Base-by-base conservation (phyloP, 2,797 vertebrate genomes). In the Lithobates pipiens region DNA sequence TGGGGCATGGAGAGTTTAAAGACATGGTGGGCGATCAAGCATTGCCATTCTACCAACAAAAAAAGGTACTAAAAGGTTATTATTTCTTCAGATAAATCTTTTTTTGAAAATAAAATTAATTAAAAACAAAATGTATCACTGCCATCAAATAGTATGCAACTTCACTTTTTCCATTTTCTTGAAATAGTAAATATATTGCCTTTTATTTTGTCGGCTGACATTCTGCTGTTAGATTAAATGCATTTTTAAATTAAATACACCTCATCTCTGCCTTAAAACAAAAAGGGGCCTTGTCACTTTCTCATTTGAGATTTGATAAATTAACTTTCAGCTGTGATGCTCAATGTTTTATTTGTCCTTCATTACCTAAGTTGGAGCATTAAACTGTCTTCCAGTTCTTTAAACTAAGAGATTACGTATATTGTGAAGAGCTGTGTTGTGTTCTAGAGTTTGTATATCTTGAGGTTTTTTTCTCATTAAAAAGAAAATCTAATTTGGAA, bases 221-320 rank as follows among this genome's bases (percentile, higher is more conserved):
- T 69, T 76, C 67, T 83, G 61, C 25, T 46, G 18, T 4, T 83
- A 50, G 25, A 46, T 39, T 46, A 68, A 76, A 39, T 83, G 73
- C 63, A 46, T 83, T 83, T 67, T 69, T 76, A 68, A 76, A 83
- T 83, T 76, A 76, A 83, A 82, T 39, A 71, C 76, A 84, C 10
- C 67, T 77, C 46, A 57, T 84, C 68, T 77, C 68, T 44, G 65
- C 32, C 67, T n/a, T 29, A 23, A 61, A 68, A 15, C 18, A 39
- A 44, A 76, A 77, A 39, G n/a, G 32, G 5, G 44, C 76, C 50
- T 70, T 42, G 75, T 72, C 46, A 78, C 46, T 77, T 72, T 84
- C 42, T 44, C 76, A 61, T 72, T 57, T 72, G 3, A 77, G 68
- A 61, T 84, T 65, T 84, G 68, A 84, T 72, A 78, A 77, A 84